Percentiles rank a stretch among this genome's conserved stretches.
Conservation (phyloP, 2,888 invertebrate species). For the Oxytorus armatus region DNA sequence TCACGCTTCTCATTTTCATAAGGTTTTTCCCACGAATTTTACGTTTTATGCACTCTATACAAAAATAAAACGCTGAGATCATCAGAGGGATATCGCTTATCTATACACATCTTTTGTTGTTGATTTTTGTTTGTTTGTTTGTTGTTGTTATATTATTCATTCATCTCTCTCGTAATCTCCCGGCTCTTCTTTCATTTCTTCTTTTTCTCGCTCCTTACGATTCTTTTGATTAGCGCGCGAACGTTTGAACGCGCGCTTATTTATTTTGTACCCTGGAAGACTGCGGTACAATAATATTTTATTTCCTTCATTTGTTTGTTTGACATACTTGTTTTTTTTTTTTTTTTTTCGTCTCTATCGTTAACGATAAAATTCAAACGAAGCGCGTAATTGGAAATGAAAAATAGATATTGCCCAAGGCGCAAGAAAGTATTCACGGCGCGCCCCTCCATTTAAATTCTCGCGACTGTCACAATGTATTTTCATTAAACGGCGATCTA, state of each 20-base stretch:
- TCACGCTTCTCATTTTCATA: constrained; percentile 66
- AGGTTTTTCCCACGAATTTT: constrained; percentile 74
- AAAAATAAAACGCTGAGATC: constrained; percentile 83
- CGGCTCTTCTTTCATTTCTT: constrained; percentile 6
- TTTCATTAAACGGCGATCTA: constrained; percentile 31
- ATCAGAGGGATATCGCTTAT: constrained; percentile 77
- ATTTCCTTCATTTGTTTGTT: constrained; percentile 56
- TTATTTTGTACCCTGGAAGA: constrained; percentile 78
- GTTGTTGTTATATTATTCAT: constrained; percentile 55
- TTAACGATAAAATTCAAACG: constrained; percentile 50
- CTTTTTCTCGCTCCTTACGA: constrained; percentile 41
- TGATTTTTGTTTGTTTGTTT: constrained; percentile 66
- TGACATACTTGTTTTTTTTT: constrained; percentile 38
- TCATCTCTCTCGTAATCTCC: constrained; percentile 38
- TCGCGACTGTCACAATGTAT: constrained; percentile 16
- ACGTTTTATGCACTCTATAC: constrained; percentile 79
- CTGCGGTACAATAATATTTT: constrained; percentile 74
- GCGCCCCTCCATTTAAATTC: constrained; percentile 15
- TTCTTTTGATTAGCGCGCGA: constrained; percentile 74
- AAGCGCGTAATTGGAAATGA: constrained; percentile 23
- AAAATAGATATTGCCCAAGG: constrained; percentile 53
- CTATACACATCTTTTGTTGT: constrained; percentile 74
- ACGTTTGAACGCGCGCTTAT: constrained; percentile 69
- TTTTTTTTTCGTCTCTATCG: constrained; percentile 16
- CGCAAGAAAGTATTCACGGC: constrained; percentile 31